A percentile compares a stretch with the other conserved stretches of the same genome.
phyloP scores from a whole-genome alignment of 2,888 invertebrate species.

The Osedax fenrisi region DNA sequence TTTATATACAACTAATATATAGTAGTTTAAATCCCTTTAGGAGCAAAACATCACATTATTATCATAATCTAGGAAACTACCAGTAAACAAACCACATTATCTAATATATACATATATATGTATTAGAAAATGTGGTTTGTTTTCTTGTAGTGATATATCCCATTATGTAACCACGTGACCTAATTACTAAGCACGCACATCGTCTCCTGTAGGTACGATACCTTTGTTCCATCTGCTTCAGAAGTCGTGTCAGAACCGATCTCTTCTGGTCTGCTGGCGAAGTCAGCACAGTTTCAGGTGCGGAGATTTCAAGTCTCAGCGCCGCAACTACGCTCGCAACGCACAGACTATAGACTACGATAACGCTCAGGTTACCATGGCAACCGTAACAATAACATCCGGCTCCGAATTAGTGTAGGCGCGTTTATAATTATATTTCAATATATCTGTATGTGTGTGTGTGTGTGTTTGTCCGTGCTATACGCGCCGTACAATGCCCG shows the following conservation, averaged over 20 bases:
- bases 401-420: not conserved
- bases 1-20: too few species aligned
- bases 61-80: too few species aligned
- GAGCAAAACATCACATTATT: too few species aligned
- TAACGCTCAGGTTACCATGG: not conserved
- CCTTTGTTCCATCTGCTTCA: slow-evolving; percentile 44
- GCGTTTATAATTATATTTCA: not conserved
- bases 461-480: not conserved
- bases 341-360: not conserved
- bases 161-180: too few species aligned
- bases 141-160: too few species aligned
- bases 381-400: too few species aligned
- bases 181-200: too few species aligned
- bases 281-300: not conserved
- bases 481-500: not conserved
- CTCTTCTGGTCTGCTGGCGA: slow-evolving; percentile 26
- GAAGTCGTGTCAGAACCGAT: slow-evolving; percentile 40
- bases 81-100: too few species aligned
- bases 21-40: too few species aligned
- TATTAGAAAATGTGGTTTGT: too few species aligned
- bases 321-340: not conserved
- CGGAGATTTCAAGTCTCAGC: slow-evolving; percentile 8
- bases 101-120: too few species aligned
- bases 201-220: slow-evolving; percentile 3
- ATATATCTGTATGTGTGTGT: not conserved